Evolutionary conservation across 2,888 invertebrate genomes (phyloP).

Genomic region (Sesia bembeciformis): DNA sequence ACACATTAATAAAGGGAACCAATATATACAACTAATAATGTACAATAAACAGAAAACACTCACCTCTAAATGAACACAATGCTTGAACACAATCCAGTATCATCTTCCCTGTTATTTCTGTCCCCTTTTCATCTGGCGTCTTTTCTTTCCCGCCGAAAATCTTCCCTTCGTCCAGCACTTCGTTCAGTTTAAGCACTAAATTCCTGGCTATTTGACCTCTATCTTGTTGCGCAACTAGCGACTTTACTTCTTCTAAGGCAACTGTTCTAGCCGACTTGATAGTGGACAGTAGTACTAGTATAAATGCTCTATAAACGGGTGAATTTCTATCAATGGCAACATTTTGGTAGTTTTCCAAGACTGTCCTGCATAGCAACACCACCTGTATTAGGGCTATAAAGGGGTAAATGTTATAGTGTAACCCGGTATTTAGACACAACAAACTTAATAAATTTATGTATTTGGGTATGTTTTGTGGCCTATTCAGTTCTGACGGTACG

Average conservation of each 20-base stretch:
- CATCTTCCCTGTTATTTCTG: slow-evolving; percentile 71
- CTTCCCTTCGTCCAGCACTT: slow-evolving; percentile 78
- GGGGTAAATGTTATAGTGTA: slow-evolving; percentile 56
- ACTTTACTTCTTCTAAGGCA: slow-evolving; percentile 75
- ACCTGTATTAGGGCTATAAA: slow-evolving; percentile 77
- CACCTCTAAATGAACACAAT: slow-evolving; percentile 65
- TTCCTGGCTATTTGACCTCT: slow-evolving; percentile 77
- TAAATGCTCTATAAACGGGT: slow-evolving; percentile 81
- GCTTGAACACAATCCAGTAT: slow-evolving; percentile 70
- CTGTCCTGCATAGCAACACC: slow-evolving; percentile 81
- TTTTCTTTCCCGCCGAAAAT: slow-evolving; percentile 45
- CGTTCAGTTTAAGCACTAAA: slow-evolving; percentile 79
- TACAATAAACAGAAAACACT: slow-evolving; percentile 9
- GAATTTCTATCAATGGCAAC: slow-evolving; percentile 78
- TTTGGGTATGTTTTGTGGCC: not conserved
- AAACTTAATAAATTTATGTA: not conserved
- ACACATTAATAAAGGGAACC: too few relatives aligned
- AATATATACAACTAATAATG: too few relatives aligned
- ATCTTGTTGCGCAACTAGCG: slow-evolving; percentile 74
- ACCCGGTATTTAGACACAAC: slow-evolving; percentile 12
- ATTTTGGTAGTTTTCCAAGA: slow-evolving; percentile 80
- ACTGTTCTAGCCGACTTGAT: slow-evolving; percentile 76
- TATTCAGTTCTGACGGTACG: too few relatives aligned
- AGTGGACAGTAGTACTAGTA: slow-evolving; percentile 79
- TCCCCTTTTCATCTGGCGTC: slow-evolving; percentile 44